Evolutionary conservation across 2,888 invertebrate genomes (phyloP).

Genomic region (Halocaridina rubra): DNA sequence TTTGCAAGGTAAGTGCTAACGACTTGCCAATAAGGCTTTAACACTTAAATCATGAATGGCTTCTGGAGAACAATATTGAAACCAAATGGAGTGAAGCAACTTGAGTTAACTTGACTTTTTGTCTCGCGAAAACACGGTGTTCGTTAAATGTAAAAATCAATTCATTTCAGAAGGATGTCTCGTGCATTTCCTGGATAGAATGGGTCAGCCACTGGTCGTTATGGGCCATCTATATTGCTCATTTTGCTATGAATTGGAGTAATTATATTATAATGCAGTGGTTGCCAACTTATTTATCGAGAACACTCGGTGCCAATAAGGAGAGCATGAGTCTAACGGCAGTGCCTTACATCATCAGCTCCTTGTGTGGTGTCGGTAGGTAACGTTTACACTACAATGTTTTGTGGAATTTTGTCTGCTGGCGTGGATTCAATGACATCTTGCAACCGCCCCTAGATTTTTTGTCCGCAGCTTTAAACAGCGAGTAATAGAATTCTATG

Average conservation of each 20-base stretch:
- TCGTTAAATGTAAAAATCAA: background rate
- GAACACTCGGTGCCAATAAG: constrained; percentile 76
- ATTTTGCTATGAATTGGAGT: constrained; percentile 85
- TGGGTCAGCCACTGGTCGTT: constrained; percentile 78
- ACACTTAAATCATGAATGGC: no score
- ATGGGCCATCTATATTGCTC: constrained; percentile 81
- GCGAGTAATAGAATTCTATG: no score
- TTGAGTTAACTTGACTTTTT: no score
- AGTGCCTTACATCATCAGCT: constrained; percentile 80
- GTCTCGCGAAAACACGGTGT: no score
- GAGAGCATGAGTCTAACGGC: constrained; percentile 80
- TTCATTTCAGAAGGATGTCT: background rate
- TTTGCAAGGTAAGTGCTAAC: no score
- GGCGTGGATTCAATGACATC: background rate
- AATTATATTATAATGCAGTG: constrained; percentile 85
- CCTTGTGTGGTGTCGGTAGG: constrained; percentile 77
- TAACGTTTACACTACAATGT: constrained; percentile 26
- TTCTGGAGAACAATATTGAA: no score
- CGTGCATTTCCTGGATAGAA: constrained; percentile 67
- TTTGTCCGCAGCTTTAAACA: no score
- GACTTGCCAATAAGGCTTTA: no score
- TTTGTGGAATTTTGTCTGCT: background rate
- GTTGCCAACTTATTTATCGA: constrained; percentile 79
- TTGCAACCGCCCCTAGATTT: no score
- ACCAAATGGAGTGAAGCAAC: no score